Evolutionary conservation across 1,140 invertebrate genomes (phyloP), one percentile per base, ranked within the genome.

Genomic region (Drosophila novamexicana): DNA sequence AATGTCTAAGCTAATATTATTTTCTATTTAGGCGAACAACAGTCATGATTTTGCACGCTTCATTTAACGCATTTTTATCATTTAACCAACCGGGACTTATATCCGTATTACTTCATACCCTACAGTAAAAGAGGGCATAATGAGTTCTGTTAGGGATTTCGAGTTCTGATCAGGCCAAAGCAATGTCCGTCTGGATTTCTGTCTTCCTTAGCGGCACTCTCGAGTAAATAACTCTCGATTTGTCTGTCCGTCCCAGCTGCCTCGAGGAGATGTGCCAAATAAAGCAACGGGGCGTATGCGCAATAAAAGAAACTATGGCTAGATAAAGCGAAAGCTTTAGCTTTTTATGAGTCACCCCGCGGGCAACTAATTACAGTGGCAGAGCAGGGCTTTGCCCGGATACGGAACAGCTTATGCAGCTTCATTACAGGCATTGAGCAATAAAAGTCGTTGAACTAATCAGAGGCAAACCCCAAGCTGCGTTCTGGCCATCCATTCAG

Each of bases 251-350:
- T 16, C n/a, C 37, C 47, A 34, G 44, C 39, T 53, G 64, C 73
- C 81, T 73, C 47, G 7, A 65, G 61, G 74, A 49, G 63, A 64
- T 82, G 79, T 84, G 47, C 64, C 49, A 63, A 54, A 62, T 61
- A 64, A 65, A 67, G 54, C 76, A 66, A 75, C 63, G 84, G 76
- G 83, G 63, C 83, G 83, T 74, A 83, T 88, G 66, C 72, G 79
- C 63, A 79, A 83, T 89, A 80, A 71, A 83, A 49, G 39, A 16
- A 68, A 54, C 7, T n/a, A 49, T 18, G 1, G 40, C 61, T 53
- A 56, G 69, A 80, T 75, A 65, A 67, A 66, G 16, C 59, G 52
- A 67, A 53, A 81, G 53, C 73, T 67, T 53, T 50, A 36, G 61
- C 42, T 39, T 37, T 81, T 81, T 77, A 71, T 64, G 78, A 40